These are phyloP conservation scores for Drosophila quinaria DNA, from an alignment of 2,888 invertebrate genomes.

Conservation along the genomic window DNA sequence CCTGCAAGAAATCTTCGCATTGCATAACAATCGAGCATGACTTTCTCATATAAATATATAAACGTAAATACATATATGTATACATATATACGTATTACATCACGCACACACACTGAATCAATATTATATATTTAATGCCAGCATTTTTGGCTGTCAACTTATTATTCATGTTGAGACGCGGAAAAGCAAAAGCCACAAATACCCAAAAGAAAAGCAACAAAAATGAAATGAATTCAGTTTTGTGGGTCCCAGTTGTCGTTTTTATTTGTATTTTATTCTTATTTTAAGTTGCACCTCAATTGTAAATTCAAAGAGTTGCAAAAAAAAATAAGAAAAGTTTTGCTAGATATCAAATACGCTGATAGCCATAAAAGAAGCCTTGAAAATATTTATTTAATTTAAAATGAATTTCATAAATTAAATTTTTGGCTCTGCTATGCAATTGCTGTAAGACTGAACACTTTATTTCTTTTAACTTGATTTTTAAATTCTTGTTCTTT, in stretches of 20 bases:
- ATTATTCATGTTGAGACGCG: slow-evolving; percentile 63
- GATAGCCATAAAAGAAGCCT: neutral
- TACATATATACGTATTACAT: slow-evolving; percentile 45
- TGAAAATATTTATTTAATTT: neutral
- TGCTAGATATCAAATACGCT: neutral
- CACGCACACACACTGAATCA: slow-evolving; percentile 44
- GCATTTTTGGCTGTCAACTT: slow-evolving; percentile 64
- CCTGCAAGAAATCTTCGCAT: slow-evolving; percentile 49
- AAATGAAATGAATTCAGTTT: slow-evolving; percentile 15
- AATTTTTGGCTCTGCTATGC: too few species aligned
- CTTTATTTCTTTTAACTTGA: too few species aligned
- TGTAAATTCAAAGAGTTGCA: slow-evolving; percentile 4
- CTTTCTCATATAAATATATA: slow-evolving; percentile 8
- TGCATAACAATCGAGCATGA: slow-evolving; percentile 68
- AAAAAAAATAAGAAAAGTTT: too few species aligned
- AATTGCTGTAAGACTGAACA: too few species aligned
- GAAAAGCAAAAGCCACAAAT: slow-evolving; percentile 33
- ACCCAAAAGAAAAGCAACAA: neutral
- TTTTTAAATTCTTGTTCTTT: too few species aligned
- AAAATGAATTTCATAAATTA: too few species aligned
- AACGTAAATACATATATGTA: slow-evolving; percentile 12
- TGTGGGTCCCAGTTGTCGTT: slow-evolving; percentile 5
- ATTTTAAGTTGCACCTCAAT: slow-evolving; percentile 4
- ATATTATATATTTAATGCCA: slow-evolving; percentile 60
- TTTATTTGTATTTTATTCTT: neutral